A percentile compares a stretch with the other conserved stretches of the same genome.
These are phyloP conservation scores for Caligus rogercresseyi DNA, from an alignment of 1,140 invertebrate genomes.

Conservation along the genomic window DNA sequence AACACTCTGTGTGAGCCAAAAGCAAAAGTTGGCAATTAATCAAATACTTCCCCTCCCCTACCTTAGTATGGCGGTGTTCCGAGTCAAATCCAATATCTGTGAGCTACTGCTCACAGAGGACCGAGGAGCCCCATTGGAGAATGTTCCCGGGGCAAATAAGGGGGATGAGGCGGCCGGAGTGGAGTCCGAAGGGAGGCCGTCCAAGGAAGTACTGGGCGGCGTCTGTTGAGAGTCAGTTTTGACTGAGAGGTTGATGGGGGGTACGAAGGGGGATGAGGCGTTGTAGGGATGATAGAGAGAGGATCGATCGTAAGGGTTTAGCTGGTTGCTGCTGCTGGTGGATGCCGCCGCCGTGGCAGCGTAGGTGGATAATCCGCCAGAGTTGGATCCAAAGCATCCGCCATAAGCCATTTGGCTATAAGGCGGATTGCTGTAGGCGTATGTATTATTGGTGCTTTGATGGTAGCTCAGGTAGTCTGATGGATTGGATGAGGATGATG, in stretches of 20 bases:
- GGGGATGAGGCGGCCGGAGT: not conserved
- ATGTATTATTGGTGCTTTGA: no score
- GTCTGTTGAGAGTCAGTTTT: not conserved
- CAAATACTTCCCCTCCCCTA: no score
- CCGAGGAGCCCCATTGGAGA: not conserved
- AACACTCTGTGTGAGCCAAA: no score
- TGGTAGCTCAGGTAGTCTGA: no score
- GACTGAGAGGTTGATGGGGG: slow-evolving; percentile 19
- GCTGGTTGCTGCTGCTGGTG: not conserved
- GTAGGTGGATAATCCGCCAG: no score
- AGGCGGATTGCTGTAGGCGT: no score
- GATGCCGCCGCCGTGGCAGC: not conserved
- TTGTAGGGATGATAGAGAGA: slow-evolving; percentile 10
- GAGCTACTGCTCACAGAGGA: not conserved
- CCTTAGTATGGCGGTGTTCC: not conserved
- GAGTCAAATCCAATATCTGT: slow-evolving; percentile 19
- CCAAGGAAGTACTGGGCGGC: not conserved
- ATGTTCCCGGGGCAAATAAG: not conserved
- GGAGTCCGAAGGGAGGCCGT: not conserved
- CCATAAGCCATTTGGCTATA: no score
- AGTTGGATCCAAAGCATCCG: no score
- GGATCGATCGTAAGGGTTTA: slow-evolving; percentile 8
- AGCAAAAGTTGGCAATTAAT: no score
- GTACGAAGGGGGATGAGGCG: slow-evolving; percentile 16
- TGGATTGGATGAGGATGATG: no score